Conservation (phyloP, 2,113 vertebrate species). For the Amazona guildingii region DNA sequence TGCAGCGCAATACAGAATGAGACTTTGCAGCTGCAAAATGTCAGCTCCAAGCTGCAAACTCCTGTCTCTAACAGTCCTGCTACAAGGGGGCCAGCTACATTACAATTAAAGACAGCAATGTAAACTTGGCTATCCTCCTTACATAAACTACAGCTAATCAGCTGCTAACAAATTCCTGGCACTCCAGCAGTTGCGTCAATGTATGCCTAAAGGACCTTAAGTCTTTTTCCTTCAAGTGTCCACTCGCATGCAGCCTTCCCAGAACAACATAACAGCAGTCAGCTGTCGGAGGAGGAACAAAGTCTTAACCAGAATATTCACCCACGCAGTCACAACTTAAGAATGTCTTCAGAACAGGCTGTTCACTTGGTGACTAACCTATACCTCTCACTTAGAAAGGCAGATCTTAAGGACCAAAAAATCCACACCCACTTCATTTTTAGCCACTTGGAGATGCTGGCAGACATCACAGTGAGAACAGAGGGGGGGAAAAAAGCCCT, state of each 20-base stretch:
- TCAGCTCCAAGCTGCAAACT: constrained; percentile 18
- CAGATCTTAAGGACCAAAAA: neutral
- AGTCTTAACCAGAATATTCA: neutral
- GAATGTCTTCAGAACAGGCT: constrained; percentile 8
- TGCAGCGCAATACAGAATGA: neutral
- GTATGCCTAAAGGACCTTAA: neutral
- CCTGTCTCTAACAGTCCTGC: neutral
- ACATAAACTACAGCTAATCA: constrained; percentile 60
- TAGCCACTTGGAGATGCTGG: neutral
- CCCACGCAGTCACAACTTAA: neutral
- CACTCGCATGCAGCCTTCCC: constrained; percentile 9
- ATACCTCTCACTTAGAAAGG: neutral
- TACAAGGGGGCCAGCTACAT: constrained; percentile 21
- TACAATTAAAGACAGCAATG: constrained; percentile 64
- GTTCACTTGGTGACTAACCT: neutral
- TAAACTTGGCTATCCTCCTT: constrained; percentile 64
- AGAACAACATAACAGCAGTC: constrained; percentile 17
- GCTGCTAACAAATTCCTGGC: constrained; percentile 59
- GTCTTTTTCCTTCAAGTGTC: constrained; percentile 16
- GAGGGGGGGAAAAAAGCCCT: neutral
- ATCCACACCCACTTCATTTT: neutral
- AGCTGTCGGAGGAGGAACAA: constrained; percentile 14
- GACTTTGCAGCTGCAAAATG: constrained; percentile 37
- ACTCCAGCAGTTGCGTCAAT: constrained; percentile 54
- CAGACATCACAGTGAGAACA: neutral